Base-by-base conservation (phyloP, 2,113 vertebrate species). In the Ifrita kowaldi region DNA sequence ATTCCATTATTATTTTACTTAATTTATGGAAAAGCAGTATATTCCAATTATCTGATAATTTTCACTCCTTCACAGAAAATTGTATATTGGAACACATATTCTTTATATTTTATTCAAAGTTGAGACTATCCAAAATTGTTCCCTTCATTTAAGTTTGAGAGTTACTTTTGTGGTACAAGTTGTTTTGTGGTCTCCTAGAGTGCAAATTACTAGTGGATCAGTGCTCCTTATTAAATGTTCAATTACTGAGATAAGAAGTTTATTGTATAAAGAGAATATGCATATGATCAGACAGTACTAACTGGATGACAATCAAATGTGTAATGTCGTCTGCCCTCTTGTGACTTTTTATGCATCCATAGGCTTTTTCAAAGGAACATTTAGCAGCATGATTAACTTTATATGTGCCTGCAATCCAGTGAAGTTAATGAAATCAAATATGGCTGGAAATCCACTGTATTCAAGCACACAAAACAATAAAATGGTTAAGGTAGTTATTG, bases 361-460 rank as follows among this genome's bases (percentile, higher is more conserved):
- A 62, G 68, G 4, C 15, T 84, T 94, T 89, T 87, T 73, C 63
- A 82, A 82, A 76, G 41, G 30, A 91, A 28, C 1, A 2, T 68
- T 95, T 86, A 90, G 59, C 13, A 46, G 5, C 37, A 59, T 69
- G 49, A 78, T 87, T 92, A 75, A 90, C 41, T 95, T 88, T 71
- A 35, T 71, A 70, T 44, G 22, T 74, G 33, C 33, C 44, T 80
- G 32, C 32, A 77, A 28, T 37, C 21, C 46, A 52, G 22, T 41
- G 23, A 83, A 83, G 39, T 77, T 83, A 74, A 80, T 55, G 63
- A 93, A 90, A 85, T 85, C 7, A 79, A 74, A 65, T 65, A 42
- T 18, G 15, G 22, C 44, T 77, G 33, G 39, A 90, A 92, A 89
- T 59, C 46, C 50, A 27, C n/a, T 57, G 19, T 50, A 35, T 79